These are phyloP conservation scores for Montifringilla adamsi DNA, from an alignment of 2,113 vertebrate species.

Conservation along the genomic window DNA sequence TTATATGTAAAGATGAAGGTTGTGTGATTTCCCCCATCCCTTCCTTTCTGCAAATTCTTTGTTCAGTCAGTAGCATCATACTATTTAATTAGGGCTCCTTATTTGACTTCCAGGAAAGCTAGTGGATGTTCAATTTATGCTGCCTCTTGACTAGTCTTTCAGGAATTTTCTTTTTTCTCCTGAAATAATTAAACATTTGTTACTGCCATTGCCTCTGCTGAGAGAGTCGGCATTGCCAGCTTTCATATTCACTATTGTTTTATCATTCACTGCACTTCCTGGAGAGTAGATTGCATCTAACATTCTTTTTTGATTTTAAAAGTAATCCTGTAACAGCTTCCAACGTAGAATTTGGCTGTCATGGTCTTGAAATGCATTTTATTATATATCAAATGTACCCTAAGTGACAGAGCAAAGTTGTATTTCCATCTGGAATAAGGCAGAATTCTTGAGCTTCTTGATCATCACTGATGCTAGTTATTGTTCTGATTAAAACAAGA, in stretches of 20 bases:
- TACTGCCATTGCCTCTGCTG: neutral
- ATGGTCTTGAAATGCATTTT: neutral
- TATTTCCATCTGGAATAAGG: neutral
- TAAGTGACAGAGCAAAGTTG: neutral
- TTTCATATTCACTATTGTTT: conserved; percentile 21
- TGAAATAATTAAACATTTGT: conserved; percentile 35
- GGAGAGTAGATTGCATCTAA: conserved; percentile 14
- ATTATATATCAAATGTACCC: neutral
- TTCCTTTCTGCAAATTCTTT: neutral
- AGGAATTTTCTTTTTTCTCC: conserved; percentile 21
- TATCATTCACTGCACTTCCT: conserved; percentile 23
- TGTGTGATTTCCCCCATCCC: neutral
- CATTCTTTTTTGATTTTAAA: neutral
- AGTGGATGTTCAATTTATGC: neutral
- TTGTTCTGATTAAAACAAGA: neutral
- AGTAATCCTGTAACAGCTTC: neutral
- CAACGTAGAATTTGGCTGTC: neutral
- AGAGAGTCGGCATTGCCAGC: conserved; percentile 1
- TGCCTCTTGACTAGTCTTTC: conserved; percentile 33
- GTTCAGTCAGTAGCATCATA: neutral
- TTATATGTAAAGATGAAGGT: neutral
- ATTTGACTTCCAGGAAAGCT: conserved; percentile 27
- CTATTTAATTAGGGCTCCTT: neutral
- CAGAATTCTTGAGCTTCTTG: neutral
- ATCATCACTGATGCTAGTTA: neutral